Conservation (phyloP, 2,797 vertebrate genomes). For the Trachops cirrhosus region DNA sequence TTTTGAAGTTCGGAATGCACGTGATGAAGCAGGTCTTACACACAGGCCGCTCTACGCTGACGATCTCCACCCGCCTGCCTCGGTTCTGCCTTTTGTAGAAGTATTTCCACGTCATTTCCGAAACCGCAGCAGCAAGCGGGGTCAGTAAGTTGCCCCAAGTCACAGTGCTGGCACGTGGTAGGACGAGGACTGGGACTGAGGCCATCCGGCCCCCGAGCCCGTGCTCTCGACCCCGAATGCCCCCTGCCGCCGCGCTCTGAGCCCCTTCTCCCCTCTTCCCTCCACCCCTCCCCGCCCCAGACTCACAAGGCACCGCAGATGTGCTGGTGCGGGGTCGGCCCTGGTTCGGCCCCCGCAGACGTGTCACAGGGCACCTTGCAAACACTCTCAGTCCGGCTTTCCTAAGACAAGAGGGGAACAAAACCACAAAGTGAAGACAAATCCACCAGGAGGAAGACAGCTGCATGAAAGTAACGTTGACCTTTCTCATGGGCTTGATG, state of each 20-base stretch:
- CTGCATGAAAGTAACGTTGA: not conserved
- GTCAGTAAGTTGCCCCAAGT: not conserved
- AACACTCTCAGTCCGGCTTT: not conserved
- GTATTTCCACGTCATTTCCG: not conserved
- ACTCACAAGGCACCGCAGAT: not conserved
- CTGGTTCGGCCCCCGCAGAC: not conserved
- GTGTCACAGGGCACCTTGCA: not conserved
- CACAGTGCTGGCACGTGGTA: not conserved
- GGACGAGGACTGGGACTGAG: not conserved
- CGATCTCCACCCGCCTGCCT: not conserved
- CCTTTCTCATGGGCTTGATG: not conserved
- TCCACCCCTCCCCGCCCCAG: not conserved
- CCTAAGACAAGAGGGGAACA: not conserved
- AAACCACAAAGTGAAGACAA: not conserved
- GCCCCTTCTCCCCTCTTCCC: not conserved
- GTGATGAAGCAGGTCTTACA: not conserved
- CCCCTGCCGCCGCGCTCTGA: not conserved
- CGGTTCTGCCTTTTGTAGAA: not conserved
- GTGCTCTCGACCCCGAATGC: not conserved
- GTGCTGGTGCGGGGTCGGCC: no score
- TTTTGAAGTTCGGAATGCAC: not conserved
- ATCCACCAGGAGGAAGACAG: not conserved
- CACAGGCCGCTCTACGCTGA: not conserved
- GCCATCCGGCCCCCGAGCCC: not conserved
- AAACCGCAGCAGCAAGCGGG: not conserved